Evolutionary conservation across 2,113 vertebrate species (phyloP).

Genomic region (Vanacampus margaritifer): DNA sequence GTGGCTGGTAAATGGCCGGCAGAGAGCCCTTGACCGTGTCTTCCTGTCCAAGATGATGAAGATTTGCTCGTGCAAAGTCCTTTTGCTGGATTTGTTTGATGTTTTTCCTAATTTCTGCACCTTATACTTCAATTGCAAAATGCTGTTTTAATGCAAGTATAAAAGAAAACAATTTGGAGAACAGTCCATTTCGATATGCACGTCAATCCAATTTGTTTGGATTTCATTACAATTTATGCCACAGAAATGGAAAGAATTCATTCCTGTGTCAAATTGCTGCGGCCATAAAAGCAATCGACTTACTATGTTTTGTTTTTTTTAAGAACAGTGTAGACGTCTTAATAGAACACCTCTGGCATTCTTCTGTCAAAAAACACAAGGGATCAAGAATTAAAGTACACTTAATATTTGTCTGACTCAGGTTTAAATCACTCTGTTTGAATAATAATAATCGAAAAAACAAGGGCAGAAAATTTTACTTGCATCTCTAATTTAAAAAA

Average conservation of each 20-base stretch:
- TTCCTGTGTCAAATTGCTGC: not conserved
- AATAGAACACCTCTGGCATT: not conserved
- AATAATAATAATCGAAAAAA: too few species aligned
- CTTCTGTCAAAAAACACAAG: not conserved
- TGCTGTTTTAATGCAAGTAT: not conserved
- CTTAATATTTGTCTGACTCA: too few species aligned
- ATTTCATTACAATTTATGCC: not conserved
- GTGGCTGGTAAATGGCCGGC: not conserved
- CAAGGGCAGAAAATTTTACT: too few species aligned
- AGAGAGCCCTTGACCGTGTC: conserved; percentile 2
- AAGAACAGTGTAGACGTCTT: too few species aligned
- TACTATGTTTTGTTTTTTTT: too few species aligned
- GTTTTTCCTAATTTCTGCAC: not conserved
- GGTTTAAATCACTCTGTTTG: too few species aligned
- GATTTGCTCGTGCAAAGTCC: not conserved
- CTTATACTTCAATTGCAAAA: not conserved
- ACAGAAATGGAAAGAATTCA: not conserved
- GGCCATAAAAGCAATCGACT: too few species aligned
- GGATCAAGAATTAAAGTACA: not conserved
- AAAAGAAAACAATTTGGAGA: not conserved
- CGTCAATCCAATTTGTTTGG: not conserved
- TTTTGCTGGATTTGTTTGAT: not conserved
- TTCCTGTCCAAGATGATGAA: not conserved
- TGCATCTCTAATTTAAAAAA: too few species aligned
- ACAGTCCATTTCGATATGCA: not conserved